Percentiles rank a stretch among this genome's conserved stretches.
These are phyloP conservation scores for Leptinotarsa defecta DNA, from an alignment of 1,140 invertebrate species.

Conservation along the genomic window DNA sequence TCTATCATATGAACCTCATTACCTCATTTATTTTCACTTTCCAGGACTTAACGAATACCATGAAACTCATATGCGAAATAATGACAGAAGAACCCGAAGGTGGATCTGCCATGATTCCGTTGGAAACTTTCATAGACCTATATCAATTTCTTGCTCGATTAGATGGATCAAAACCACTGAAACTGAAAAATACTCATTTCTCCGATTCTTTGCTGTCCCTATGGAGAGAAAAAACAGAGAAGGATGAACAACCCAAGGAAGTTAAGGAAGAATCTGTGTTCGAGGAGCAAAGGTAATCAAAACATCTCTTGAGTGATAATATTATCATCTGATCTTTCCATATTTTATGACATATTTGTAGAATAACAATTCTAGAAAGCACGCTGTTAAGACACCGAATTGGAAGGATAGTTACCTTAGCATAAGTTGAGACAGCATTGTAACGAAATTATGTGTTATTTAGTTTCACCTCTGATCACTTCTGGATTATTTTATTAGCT, in stretches of 20 bases:
- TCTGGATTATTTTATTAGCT: too few species aligned
- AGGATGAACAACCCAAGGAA: constrained; percentile 31
- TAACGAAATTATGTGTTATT: too few species aligned
- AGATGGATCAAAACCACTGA: constrained; percentile 60
- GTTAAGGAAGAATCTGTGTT: constrained; percentile 30
- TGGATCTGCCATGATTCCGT: constrained; percentile 73
- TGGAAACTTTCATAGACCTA: constrained; percentile 67
- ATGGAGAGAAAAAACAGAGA: constrained; percentile 39
- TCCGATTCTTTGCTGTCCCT: constrained; percentile 48
- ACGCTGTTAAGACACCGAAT: too few species aligned
- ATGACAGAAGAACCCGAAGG: constrained; percentile 82
- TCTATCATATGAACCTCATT: too few species aligned
- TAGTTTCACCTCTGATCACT: too few species aligned
- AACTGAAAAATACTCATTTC: constrained; percentile 49
- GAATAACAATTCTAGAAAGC: too few species aligned
- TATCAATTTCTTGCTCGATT: constrained; percentile 73
- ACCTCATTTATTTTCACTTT: background rate
- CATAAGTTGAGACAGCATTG: too few species aligned
- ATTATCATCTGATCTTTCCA: too few species aligned
- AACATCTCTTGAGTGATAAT: too few species aligned
- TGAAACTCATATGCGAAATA: constrained; percentile 80
- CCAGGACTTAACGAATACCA: constrained; percentile 75
- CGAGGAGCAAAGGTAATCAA: constrained; percentile 28
- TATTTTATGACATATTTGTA: too few species aligned
- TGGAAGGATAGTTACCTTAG: too few species aligned